These are phyloP conservation scores for Contarinia nasturtii DNA, from an alignment of 1,140 invertebrate genomes.

Conservation along the genomic window DNA sequence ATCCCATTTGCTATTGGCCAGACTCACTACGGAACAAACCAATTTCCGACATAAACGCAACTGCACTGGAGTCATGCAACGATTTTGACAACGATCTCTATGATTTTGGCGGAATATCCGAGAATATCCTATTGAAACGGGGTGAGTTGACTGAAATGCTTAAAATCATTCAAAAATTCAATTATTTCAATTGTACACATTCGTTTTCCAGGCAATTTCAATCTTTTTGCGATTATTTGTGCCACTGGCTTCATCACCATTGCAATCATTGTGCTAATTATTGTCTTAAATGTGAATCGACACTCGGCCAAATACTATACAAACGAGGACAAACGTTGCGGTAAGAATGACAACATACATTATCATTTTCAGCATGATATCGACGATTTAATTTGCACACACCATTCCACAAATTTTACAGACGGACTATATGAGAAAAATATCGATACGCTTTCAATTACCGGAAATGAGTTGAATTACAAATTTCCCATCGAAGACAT, in stretches of 20 bases:
- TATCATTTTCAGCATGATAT: too few relatives aligned
- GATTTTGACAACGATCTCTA: slow-evolving; percentile 22
- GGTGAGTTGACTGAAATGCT: slow-evolving; percentile 6
- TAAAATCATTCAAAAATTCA: neutral
- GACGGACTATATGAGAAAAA: too few relatives aligned
- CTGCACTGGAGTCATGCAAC: slow-evolving; percentile 18
- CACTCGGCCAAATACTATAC: slow-evolving; percentile 31
- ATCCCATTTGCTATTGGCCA: slow-evolving; percentile 22
- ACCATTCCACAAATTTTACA: too few relatives aligned
- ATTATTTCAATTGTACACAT: neutral
- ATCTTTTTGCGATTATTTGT: slow-evolving; percentile 21
- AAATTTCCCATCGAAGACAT: too few relatives aligned
- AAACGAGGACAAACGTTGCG: slow-evolving; percentile 35
- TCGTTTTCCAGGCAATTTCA: slow-evolving; percentile 15
- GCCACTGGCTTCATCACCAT: slow-evolving; percentile 23
- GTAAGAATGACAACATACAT: too few relatives aligned
- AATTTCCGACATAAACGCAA: slow-evolving; percentile 20
- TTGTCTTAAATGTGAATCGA: slow-evolving; percentile 30
- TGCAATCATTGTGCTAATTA: slow-evolving; percentile 23
- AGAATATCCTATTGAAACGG: slow-evolving; percentile 21
- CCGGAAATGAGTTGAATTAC: too few relatives aligned
- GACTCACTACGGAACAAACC: slow-evolving; percentile 19
- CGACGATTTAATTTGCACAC: too few relatives aligned
- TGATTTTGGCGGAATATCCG: slow-evolving; percentile 22
- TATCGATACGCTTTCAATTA: too few relatives aligned